Evolutionary conservation across 2,888 invertebrate species (phyloP), one percentile per base, ranked within the genome.

Genomic region (Blastobasis adustella): DNA sequence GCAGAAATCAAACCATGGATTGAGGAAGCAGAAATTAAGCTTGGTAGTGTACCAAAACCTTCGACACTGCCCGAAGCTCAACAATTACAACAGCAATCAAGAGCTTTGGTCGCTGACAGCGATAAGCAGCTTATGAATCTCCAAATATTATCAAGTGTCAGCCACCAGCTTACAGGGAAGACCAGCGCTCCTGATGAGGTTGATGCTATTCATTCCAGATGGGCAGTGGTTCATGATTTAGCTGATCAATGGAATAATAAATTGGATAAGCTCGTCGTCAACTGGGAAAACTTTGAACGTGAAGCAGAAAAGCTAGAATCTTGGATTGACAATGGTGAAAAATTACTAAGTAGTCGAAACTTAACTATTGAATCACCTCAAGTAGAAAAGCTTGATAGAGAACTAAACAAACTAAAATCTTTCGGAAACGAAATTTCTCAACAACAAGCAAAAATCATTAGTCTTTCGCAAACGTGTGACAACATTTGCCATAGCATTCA

Each of bases 1-100:
- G 91, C 93, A 54, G 92, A 94, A 75, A 91, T 97, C 49, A 94
- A 94, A 72, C 96, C 97, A 0, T 96, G 97, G 94, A 91, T 98
- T 52, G 95, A 96, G 73, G 91, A 95, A 71, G 95, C 95, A 10
- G 97, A 98, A 84, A 81, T 93, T n/a, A 94, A 93, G 82, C 90
- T 96, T 37, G 90, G 92, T 10, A 90, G 90, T 56, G 91, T 92
- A 6, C 91, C 93, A 5, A 96, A 95, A 76, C 96, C 97, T 10
- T 82, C 91, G 4, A 93, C 92, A 45, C 84, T 97, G 50, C 90
- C 92, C 57, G 97, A 98, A 85, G 96, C 96, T n/a, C 89, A 92
- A 57, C 91, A 93, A 63, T 89, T 96, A 73, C 92, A 94, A 72
- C 90, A 92, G 58, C 92, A 92, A 70, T 93, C 93, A 38, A 91